Conservation (phyloP, 2,888 invertebrate species). For the Salticus scenicus region DNA sequence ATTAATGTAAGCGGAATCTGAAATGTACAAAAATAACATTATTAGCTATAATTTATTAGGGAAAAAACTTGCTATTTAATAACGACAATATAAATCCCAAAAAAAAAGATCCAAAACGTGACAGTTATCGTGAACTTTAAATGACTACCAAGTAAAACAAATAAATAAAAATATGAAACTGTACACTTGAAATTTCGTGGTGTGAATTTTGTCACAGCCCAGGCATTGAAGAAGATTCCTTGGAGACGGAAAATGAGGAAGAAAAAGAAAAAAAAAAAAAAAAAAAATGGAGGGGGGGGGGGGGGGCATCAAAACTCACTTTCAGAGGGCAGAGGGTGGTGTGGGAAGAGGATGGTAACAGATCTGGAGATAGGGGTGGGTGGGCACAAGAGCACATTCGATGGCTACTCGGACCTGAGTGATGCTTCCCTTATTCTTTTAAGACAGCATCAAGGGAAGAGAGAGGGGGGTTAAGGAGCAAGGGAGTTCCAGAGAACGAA, state of each 20-base stretch:
- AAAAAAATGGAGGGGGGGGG: not conserved
- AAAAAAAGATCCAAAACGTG: no score
- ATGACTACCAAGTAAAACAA: no score
- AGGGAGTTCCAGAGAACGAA: not conserved
- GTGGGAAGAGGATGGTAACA: conserved; percentile 12
- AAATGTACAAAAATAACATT: no score
- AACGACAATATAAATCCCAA: no score
- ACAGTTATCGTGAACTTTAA: no score
- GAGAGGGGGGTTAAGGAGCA: not conserved
- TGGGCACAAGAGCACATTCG: not conserved
- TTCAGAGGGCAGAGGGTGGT: no score
- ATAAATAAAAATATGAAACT: no score
- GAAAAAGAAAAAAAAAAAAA: conserved; percentile 2
- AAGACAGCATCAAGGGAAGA: conserved; percentile 49
- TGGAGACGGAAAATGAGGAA: conserved; percentile 2
- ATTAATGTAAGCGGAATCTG: no score
- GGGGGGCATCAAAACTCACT: conserved; percentile 47
- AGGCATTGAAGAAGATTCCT: conserved; percentile 37
- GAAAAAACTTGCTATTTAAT: no score
- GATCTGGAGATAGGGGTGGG: conserved; percentile 27
- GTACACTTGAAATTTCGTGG: conserved; percentile 1
- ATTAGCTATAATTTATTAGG: no score
- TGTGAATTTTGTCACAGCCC: not conserved
- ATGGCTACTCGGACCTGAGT: conserved; percentile 65
- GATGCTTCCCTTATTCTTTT: conserved; percentile 63